A percentile compares a stretch with the other conserved stretches of the same genome.
Evolutionary conservation across 1,140 invertebrate species (phyloP).

Genomic region (Rhizoglyphus robini): DNA sequence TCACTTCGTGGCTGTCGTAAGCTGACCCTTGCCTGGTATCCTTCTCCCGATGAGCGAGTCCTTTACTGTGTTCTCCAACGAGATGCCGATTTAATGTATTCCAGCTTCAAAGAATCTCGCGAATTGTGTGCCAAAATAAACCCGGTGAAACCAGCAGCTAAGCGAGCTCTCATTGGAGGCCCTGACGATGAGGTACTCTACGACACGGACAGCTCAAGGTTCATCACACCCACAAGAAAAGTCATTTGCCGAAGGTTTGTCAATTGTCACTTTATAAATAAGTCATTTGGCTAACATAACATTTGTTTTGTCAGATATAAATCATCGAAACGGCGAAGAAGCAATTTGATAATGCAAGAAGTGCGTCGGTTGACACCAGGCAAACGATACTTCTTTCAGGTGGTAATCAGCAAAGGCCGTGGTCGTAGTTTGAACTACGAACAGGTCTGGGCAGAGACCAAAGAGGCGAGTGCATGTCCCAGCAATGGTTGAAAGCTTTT

Average conservation of each 20-base stretch:
- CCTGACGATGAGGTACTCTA: background rate
- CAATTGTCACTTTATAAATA: background rate
- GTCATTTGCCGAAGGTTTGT: slow-evolving; percentile 29
- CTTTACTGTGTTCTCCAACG: slow-evolving; percentile 33
- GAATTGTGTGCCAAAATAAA: slow-evolving; percentile 26
- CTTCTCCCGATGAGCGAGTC: slow-evolving; percentile 28
- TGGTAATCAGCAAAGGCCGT: slow-evolving; percentile 30
- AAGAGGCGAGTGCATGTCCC: background rate
- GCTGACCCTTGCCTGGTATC: slow-evolving; percentile 31
- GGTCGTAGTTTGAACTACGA: slow-evolving; percentile 30
- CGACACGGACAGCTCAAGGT: background rate
- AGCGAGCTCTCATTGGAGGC: background rate
- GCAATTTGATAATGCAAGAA: slow-evolving; percentile 28
- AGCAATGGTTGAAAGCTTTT: too few species aligned
- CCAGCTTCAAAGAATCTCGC: slow-evolving; percentile 15
- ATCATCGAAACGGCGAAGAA: slow-evolving; percentile 24
- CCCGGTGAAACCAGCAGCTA: background rate
- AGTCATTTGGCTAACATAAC: background rate
- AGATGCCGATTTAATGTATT: slow-evolving; percentile 20
- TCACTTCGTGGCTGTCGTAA: slow-evolving; percentile 26
- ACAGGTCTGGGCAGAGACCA: slow-evolving; percentile 24
- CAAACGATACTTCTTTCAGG: slow-evolving; percentile 31
- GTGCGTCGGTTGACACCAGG: slow-evolving; percentile 28
- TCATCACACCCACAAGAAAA: background rate
- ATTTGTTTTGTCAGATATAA: slow-evolving; percentile 11